Conservation (phyloP, 2,797 vertebrate genomes). For the Choloepus didactylus region DNA sequence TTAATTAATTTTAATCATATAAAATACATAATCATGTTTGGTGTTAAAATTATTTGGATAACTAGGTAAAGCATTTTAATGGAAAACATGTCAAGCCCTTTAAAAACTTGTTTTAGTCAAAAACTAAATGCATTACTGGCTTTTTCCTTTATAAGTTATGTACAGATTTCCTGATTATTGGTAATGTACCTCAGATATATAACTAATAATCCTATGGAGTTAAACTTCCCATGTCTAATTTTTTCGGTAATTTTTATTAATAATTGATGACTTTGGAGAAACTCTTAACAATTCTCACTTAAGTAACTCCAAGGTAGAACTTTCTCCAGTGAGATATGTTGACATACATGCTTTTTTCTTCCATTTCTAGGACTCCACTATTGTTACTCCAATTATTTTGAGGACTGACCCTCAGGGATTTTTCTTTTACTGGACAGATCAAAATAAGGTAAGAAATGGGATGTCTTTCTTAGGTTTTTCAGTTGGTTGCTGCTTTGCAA, state of each 20-base stretch:
- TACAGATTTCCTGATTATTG: conserved; percentile 4
- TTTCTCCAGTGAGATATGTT: conserved; percentile 49
- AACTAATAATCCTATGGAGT: conserved; percentile 38
- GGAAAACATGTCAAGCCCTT: conserved; percentile 9
- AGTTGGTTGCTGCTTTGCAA: not conserved
- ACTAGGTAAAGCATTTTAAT: conserved; percentile 58
- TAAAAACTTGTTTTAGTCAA: conserved; percentile 46
- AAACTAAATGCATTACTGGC: not conserved
- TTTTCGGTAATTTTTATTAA: conserved; percentile 67
- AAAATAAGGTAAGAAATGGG: conserved; percentile 90
- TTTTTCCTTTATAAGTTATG: conserved; percentile 25
- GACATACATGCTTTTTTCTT: conserved; percentile 66
- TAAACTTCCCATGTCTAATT: not conserved
- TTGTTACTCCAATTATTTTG: conserved; percentile 90
- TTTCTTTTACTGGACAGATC: conserved; percentile 93
- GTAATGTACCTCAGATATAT: not conserved
- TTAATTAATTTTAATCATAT: conserved; percentile 63
- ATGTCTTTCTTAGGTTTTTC: conserved; percentile 8
- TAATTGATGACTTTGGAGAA: conserved; percentile 63
- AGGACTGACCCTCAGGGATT: conserved; percentile 92
- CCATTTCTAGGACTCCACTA: conserved; percentile 89
- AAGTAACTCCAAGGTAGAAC: not conserved
- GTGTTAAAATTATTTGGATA: conserved; percentile 67
- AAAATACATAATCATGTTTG: conserved; percentile 63
- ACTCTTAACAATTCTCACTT: conserved; percentile 53